These are phyloP conservation scores for Phasianus colchicus DNA, from an alignment of 2,113 vertebrate species.

Conservation along the genomic window DNA sequence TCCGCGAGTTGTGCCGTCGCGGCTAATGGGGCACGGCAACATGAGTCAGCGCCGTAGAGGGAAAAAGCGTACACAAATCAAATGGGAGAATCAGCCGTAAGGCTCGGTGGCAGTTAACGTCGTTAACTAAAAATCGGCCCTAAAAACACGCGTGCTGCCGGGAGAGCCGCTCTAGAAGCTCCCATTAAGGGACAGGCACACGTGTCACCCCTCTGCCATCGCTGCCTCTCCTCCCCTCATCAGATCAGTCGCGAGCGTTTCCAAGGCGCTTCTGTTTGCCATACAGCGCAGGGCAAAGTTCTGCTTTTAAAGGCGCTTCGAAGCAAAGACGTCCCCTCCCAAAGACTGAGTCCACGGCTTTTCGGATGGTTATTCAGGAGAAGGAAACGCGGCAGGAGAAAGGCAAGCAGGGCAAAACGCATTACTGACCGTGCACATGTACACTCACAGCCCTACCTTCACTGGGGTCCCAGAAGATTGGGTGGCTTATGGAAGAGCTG, in stretches of 20 bases:
- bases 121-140: neutral
- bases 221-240: neutral
- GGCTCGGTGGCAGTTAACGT: neutral
- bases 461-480: neutral
- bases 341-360: neutral
- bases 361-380: neutral
- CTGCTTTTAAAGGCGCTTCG: neutral
- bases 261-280: neutral
- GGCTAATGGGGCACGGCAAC: accelerated
- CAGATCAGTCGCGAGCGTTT: neutral
- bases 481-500: neutral
- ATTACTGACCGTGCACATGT: neutral
- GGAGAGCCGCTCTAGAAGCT: accelerated
- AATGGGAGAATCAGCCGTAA: neutral
- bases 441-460: neutral
- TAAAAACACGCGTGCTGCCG: accelerated
- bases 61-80: neutral
- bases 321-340: neutral
- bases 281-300: too few relatives aligned
- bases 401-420: neutral
- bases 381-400: neutral
- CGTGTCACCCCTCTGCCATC: neutral
- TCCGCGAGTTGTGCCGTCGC: too few relatives aligned
- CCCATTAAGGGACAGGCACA: accelerated
- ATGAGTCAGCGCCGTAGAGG: neutral